These are phyloP conservation scores for Epinephelus coioides DNA, from an alignment of 2,797 vertebrate species.

Conservation along the genomic window DNA sequence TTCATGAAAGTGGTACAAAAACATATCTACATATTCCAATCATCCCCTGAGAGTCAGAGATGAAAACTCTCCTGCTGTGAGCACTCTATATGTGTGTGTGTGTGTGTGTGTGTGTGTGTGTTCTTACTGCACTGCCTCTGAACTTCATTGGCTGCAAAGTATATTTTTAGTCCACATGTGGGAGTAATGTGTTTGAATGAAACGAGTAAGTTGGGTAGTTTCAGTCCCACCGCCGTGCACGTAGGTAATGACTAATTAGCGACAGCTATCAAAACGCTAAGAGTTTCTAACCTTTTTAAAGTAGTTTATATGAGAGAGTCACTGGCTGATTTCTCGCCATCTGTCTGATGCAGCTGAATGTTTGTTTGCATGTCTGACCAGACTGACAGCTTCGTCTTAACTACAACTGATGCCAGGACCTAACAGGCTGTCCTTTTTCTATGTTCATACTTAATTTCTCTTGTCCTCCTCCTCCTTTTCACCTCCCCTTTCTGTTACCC, in stretches of 20 bases:
- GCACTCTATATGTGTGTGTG: slow-evolving; percentile 41
- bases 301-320: slow-evolving; percentile 26
- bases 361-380: slow-evolving; percentile 57
- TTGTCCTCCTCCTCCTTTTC: background rate
- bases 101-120: slow-evolving; percentile 26
- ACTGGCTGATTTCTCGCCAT: slow-evolving; percentile 34
- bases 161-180: slow-evolving; percentile 82
- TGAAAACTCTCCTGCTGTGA: slow-evolving; percentile 79
- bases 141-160: slow-evolving; percentile 76
- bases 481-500: slow-evolving; percentile 6
- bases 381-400: slow-evolving; percentile 46
- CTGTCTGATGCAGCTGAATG: slow-evolving; percentile 49
- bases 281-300: slow-evolving; percentile 60
- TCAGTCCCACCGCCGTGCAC: slow-evolving; percentile 69
- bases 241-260: slow-evolving; percentile 78
- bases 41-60: slow-evolving; percentile 77
- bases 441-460: slow-evolving; percentile 30
- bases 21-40: slow-evolving; percentile 82
- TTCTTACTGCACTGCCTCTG: slow-evolving; percentile 61
- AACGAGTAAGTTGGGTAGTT: slow-evolving; percentile 78
- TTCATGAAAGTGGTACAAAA: slow-evolving; percentile 79
- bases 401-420: slow-evolving; percentile 41
- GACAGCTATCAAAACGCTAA: slow-evolving; percentile 48
- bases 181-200: slow-evolving; percentile 85
- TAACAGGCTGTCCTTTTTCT: slow-evolving; percentile 44